phyloP scores from a whole-genome alignment of 2,797 vertebrate species.

The Gorsachius magnificus region DNA sequence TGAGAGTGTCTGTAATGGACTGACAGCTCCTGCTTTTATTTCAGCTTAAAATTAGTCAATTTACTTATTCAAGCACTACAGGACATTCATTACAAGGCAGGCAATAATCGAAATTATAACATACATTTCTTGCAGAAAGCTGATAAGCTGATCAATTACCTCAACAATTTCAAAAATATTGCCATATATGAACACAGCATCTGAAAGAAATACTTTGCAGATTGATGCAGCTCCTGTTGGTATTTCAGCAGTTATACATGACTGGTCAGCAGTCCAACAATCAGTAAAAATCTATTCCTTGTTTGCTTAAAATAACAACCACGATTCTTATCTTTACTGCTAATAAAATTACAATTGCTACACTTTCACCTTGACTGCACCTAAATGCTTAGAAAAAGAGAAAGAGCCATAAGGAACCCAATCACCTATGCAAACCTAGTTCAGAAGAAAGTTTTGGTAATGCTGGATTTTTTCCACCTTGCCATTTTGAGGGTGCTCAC shows the following conservation, averaged over 20 bases:
- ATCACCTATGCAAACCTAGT: background rate
- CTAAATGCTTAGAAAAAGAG: background rate
- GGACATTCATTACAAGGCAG: background rate
- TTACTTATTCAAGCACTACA: slow-evolving; percentile 13
- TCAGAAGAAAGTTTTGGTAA: background rate
- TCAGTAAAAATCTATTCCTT: background rate
- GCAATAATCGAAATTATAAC: background rate
- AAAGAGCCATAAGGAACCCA: background rate
- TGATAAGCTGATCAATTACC: background rate
- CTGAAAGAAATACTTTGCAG: background rate
- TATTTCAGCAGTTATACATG: background rate
- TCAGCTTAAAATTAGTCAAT: slow-evolving; percentile 29
- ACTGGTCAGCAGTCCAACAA: background rate
- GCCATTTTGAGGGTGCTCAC: background rate
- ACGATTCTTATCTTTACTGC: background rate
- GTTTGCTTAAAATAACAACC: background rate
- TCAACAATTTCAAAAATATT: background rate
- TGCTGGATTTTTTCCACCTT: background rate
- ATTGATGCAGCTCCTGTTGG: background rate
- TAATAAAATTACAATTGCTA: background rate
- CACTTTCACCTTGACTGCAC: background rate
- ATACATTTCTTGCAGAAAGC: background rate
- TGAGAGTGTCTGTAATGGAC: background rate
- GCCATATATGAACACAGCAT: background rate
- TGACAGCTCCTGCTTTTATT: background rate